phyloP scores from a whole-genome alignment of 2,797 vertebrate species.

The Catamblyrhynchus diadema region DNA sequence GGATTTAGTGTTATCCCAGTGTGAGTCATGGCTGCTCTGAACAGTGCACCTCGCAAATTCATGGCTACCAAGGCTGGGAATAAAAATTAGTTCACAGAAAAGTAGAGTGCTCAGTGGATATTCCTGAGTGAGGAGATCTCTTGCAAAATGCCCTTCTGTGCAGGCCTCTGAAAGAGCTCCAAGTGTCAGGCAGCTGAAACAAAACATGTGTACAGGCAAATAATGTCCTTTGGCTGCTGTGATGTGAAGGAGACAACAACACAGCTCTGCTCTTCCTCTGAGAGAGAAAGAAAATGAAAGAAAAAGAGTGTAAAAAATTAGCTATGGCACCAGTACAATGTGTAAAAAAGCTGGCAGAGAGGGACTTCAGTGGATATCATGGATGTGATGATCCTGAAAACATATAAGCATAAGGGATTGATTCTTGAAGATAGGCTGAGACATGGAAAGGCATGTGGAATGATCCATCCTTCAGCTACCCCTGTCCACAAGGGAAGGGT shows the following conservation, averaged over 20 bases:
- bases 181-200: background rate
- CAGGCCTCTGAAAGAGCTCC: background rate
- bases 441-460: background rate
- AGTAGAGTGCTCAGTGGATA: background rate
- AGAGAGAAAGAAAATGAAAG: background rate
- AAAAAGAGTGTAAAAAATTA: background rate
- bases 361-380: background rate
- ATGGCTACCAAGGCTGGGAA: rapidly evolving
- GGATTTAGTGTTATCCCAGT: rapidly evolving
- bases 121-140: background rate
- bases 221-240: background rate
- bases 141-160: background rate
- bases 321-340: background rate
- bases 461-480: background rate
- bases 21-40: background rate
- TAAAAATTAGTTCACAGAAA: background rate
- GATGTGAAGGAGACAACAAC: background rate
- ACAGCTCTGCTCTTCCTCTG: background rate
- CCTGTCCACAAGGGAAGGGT: background rate
- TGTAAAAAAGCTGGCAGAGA: background rate
- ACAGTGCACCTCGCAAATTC: background rate
- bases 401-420: background rate
- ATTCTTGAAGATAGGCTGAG: background rate
- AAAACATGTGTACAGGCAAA: background rate
- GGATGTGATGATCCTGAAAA: background rate